phyloP scores from a whole-genome alignment of 2,888 invertebrate genomes.

The Agriopis leucophaearia region DNA sequence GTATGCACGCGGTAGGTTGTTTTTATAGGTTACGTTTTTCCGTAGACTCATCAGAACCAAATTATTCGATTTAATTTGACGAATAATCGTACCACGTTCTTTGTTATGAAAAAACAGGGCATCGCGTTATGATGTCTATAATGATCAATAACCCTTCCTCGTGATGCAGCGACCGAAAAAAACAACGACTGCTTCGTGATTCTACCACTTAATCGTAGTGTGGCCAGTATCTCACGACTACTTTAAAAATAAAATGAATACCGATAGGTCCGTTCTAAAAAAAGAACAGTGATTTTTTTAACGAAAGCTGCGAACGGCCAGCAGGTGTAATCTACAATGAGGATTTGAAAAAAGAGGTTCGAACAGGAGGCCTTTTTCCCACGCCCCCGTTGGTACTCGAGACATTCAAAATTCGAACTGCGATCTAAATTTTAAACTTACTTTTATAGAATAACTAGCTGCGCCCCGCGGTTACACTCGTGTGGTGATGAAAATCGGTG shows the following conservation, averaged over 20 bases:
- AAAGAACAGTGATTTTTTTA: slow-evolving; percentile 80
- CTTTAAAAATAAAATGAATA: slow-evolving; percentile 79
- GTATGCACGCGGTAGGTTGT: slow-evolving; percentile 74
- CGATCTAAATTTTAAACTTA: slow-evolving; percentile 48
- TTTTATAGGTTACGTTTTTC: slow-evolving; percentile 53
- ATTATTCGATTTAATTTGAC: slow-evolving; percentile 62
- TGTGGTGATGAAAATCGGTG: too few relatives aligned
- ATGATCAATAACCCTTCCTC: slow-evolving; percentile 81
- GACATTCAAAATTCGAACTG: slow-evolving; percentile 68
- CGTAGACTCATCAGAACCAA: slow-evolving; percentile 52
- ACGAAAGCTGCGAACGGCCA: slow-evolving; percentile 84
- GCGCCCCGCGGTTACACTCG: too few relatives aligned
- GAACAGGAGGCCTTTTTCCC: slow-evolving; percentile 86
- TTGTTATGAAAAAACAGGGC: slow-evolving; percentile 65
- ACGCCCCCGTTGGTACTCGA: slow-evolving; percentile 75
- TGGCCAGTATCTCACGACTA: slow-evolving; percentile 83
- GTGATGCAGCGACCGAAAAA: slow-evolving; percentile 67
- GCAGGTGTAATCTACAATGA: slow-evolving; percentile 85
- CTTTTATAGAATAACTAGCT: slow-evolving; percentile 9
- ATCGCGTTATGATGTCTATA: slow-evolving; percentile 75
- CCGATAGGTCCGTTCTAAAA: slow-evolving; percentile 71
- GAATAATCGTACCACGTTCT: slow-evolving; percentile 65
- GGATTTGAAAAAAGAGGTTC: slow-evolving; percentile 81
- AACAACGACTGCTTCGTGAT: slow-evolving; percentile 75
- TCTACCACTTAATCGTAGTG: slow-evolving; percentile 83